Base-by-base conservation (phyloP, 1,140 invertebrate species). In the Trialeurodes vaporariorum region DNA sequence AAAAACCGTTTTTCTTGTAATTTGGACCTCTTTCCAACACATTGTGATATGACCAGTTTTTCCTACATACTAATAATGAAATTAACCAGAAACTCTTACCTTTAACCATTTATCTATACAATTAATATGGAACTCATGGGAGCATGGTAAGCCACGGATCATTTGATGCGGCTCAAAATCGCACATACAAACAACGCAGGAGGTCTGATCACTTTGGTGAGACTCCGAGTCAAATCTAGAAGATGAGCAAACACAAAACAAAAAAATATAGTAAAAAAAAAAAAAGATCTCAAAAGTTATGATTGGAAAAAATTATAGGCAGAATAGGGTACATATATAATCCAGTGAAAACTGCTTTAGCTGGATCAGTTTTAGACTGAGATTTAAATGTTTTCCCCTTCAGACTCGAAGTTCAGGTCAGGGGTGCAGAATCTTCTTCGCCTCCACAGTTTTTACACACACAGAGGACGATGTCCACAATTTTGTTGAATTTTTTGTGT, bases 31-130 rank as follows among this genome's bases (percentile, higher is more conserved):
- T 67, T 64, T 34, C 40, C 60, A 70, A 65, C 59, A 1, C n/a
- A 62, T 27, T 67, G 2, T 25, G 24, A 23, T 58, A 27, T 24
- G 34, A 70, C 63, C 22, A 58, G 62, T 49, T 66, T 25, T 68
- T 64, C 1, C 70, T 49, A 40, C 65, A 26, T 49, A 25, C 62
- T 66, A 68, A 67, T 23, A 67, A 70, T 23, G 65, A 61, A 68
- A 23, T 23, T 58, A 40, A 59, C 49, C 2, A 66, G 22, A 40
- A 61, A 71, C 65, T 82, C 86, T 84, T 82, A 96, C 94, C 85
- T 94, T 88, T 23, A 97, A 85, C 94, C 94, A 98, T 81, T 97
- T 96, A 79, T 98, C 94, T 70, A 98, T 92, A 80, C 94, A 98
- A 79, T 94, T 94, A 66, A 92, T 89, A 79, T 98, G 94, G 79